These are phyloP conservation scores for Cladopsammia gracilis DNA, from an alignment of 64 coral and sea anemone genomes.

Conservation along the genomic window DNA sequence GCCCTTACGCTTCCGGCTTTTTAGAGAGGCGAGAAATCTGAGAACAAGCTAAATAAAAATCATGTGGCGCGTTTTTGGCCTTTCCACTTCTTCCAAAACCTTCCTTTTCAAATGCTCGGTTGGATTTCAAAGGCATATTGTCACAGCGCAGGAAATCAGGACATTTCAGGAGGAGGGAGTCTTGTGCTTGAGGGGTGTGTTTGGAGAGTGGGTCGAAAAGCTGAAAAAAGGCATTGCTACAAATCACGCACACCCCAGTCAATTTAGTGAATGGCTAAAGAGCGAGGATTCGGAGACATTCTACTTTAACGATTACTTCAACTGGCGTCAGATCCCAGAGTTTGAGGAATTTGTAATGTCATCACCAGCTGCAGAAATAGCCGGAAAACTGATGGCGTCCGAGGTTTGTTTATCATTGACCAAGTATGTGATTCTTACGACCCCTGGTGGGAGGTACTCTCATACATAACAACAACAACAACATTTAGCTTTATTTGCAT, in stretches of 20 bases:
- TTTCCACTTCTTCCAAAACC: background rate
- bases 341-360: conserved; percentile 68
- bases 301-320: conserved; percentile 82
- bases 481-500: too few species aligned
- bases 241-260: conserved; percentile 55
- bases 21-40: too few species aligned
- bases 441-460: too few species aligned
- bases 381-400: conserved; percentile 56
- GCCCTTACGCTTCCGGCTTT: background rate
- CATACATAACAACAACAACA: too few species aligned
- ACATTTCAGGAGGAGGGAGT: conserved; percentile 71
- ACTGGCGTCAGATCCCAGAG: conserved; percentile 63
- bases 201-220: conserved; percentile 84
- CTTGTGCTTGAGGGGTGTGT: conserved; percentile 66
- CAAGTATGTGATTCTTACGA: too few species aligned
- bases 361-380: conserved; percentile 65
- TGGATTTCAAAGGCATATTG: conserved; percentile 17
- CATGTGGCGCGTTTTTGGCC: background rate
- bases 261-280: conserved; percentile 36
- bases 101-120: background rate
- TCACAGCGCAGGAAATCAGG: conserved; percentile 53
- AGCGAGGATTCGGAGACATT: conserved; percentile 12
- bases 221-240: conserved; percentile 59
- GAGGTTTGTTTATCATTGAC: conserved; percentile 26
- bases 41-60: too few species aligned